phyloP scores from a whole-genome alignment of 2,888 invertebrate species.

The Rhagonycha lutea region DNA sequence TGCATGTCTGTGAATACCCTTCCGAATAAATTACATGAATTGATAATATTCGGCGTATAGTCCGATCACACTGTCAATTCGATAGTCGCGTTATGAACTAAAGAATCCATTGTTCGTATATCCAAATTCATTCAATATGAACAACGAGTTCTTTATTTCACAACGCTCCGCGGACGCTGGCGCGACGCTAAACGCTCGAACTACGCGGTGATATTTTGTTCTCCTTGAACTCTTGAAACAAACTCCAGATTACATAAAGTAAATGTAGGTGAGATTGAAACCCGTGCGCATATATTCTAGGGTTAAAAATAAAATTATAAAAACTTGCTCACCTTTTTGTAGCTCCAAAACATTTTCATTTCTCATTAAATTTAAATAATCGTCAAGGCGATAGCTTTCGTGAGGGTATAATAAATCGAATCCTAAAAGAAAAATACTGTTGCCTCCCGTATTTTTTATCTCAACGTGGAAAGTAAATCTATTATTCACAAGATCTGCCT shows the following conservation, averaged over 20 bases:
- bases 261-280: background rate
- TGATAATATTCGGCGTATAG: no score
- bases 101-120: no score
- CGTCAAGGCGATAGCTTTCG: conserved; percentile 16
- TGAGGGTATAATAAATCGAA: conserved; percentile 37
- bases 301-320: background rate
- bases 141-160: no score
- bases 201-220: no score
- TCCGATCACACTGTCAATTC: no score
- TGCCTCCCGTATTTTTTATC: conserved; percentile 35
- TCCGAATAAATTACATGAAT: no score
- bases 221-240: no score
- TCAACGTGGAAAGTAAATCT: conserved; percentile 37
- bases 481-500: conserved; percentile 30
- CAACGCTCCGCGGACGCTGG: no score
- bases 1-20: no score
- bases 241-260: background rate
- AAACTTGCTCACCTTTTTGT: conserved; percentile 29
- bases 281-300: background rate
- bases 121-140: no score
- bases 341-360: conserved; percentile 13
- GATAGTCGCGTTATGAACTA: no score
- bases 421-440: conserved; percentile 29
- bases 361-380: conserved; percentile 2
- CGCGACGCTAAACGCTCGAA: no score